Conservation (phyloP, 1,140 invertebrate species). For the Saccostrea cuccullata region DNA sequence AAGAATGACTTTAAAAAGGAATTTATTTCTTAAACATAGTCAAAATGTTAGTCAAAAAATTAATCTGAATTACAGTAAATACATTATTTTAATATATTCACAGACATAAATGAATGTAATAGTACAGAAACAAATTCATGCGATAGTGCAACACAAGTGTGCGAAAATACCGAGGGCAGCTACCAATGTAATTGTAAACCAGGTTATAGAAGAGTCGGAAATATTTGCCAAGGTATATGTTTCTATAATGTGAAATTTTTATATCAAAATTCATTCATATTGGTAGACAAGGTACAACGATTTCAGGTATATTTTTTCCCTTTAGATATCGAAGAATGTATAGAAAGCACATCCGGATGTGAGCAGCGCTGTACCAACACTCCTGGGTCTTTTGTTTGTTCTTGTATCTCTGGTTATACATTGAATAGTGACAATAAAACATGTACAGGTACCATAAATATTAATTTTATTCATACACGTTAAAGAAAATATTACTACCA, state of each 20-base stretch:
- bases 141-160: conserved; percentile 56
- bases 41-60: too few species aligned
- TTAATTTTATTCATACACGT: neutral
- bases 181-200: conserved; percentile 65
- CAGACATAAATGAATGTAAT: conserved; percentile 66
- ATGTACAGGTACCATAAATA: conserved; percentile 42
- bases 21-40: too few species aligned
- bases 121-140: conserved; percentile 52
- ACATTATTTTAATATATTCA: conserved; percentile 65
- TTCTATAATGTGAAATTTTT: neutral
- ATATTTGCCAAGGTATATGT: conserved; percentile 26
- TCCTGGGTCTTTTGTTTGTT: conserved; percentile 24
- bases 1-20: too few species aligned
- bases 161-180: conserved; percentile 66
- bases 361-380: conserved; percentile 15
- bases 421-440: conserved; percentile 19
- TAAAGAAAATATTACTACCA: neutral
- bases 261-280: neutral
- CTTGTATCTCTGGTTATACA: conserved; percentile 31
- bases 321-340: conserved; percentile 25
- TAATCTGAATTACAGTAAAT: neutral
- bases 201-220: conserved; percentile 57
- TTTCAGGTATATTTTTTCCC: neutral
- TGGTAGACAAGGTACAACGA: neutral
- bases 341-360: conserved; percentile 1